Conservation (phyloP, 2,113 vertebrate species). For the Clarias batrachus region DNA sequence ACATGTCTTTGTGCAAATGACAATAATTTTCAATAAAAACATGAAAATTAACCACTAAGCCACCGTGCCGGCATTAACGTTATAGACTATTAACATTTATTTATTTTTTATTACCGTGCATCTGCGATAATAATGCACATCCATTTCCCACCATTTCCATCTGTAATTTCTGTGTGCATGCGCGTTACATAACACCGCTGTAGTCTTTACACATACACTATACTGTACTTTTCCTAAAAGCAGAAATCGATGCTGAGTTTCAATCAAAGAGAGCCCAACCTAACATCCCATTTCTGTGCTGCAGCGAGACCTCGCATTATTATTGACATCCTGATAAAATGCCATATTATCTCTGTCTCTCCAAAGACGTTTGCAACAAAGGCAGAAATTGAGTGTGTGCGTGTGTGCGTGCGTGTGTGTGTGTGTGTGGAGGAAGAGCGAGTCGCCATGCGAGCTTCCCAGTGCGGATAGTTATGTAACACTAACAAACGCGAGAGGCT, state of each 20-base stretch:
- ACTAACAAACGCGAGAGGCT: constrained; percentile 21
- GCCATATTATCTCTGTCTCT: constrained; percentile 6
- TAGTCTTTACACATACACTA: background rate
- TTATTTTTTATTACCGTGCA: too few relatives aligned
- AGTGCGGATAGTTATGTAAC: constrained; percentile 45
- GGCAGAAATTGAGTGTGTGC: background rate
- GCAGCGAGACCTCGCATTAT: constrained; percentile 16
- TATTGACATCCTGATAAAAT: constrained; percentile 33
- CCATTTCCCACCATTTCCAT: background rate
- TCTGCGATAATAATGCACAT: background rate
- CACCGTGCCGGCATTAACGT: too few relatives aligned
- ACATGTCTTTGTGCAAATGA: too few relatives aligned
- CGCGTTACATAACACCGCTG: constrained; percentile 20
- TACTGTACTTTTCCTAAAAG: background rate
- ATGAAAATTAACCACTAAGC: too few relatives aligned
- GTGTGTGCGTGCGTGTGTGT: too few relatives aligned
- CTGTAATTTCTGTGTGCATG: background rate
- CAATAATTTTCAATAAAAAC: too few relatives aligned
- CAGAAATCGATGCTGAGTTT: background rate
- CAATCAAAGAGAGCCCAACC: constrained; percentile 16
- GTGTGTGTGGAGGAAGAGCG: constrained; percentile 16
- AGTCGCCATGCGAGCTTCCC: constrained; percentile 34
- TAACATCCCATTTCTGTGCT: background rate
- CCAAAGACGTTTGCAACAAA: constrained; percentile 2
- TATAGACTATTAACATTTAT: too few relatives aligned